A percentile compares a stretch with the other conserved stretches of the same genome.
These are phyloP conservation scores for Sphaeramia orbicularis DNA, from an alignment of 2,797 vertebrate genomes.

Conservation along the genomic window DNA sequence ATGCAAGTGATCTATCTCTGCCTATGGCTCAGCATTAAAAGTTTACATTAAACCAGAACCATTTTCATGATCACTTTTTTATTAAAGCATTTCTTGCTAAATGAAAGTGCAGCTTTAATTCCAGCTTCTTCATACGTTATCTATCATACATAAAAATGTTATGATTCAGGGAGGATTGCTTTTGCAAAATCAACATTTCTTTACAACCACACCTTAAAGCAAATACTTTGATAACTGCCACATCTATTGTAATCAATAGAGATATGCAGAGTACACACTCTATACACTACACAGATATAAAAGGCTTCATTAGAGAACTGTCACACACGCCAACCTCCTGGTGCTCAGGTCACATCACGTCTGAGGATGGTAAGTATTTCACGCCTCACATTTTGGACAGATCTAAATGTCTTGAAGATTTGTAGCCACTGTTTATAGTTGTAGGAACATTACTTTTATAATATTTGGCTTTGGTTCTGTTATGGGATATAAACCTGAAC, in stretches of 20 bases:
- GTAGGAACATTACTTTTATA: not conserved
- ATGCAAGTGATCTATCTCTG: constrained; percentile 45
- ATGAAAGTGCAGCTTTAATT: constrained; percentile 29
- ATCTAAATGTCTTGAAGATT: too few relatives aligned
- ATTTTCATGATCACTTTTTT: constrained; percentile 27
- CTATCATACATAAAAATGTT: not conserved
- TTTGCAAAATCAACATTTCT: not conserved
- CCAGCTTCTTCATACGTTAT: not conserved
- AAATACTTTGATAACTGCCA: constrained; percentile 33
- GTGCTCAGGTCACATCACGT: constrained; percentile 3
- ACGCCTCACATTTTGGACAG: not conserved
- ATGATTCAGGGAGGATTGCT: constrained; percentile 1
- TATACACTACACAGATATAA: constrained; percentile 23
- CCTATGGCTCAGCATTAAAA: constrained; percentile 54
- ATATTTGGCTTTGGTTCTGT: not conserved
- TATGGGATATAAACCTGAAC: too few relatives aligned
- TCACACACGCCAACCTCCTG: constrained; percentile 5
- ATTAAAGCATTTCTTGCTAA: constrained; percentile 14
- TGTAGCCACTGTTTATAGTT: too few relatives aligned
- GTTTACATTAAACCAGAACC: constrained; percentile 54
- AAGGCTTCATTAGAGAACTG: not conserved
- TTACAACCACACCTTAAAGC: constrained; percentile 45
- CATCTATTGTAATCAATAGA: constrained; percentile 5
- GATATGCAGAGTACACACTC: not conserved
- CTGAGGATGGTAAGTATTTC: constrained; percentile 59